Base-by-base conservation (phyloP, 2,113 vertebrate species). In the Zosterops lateralis region DNA sequence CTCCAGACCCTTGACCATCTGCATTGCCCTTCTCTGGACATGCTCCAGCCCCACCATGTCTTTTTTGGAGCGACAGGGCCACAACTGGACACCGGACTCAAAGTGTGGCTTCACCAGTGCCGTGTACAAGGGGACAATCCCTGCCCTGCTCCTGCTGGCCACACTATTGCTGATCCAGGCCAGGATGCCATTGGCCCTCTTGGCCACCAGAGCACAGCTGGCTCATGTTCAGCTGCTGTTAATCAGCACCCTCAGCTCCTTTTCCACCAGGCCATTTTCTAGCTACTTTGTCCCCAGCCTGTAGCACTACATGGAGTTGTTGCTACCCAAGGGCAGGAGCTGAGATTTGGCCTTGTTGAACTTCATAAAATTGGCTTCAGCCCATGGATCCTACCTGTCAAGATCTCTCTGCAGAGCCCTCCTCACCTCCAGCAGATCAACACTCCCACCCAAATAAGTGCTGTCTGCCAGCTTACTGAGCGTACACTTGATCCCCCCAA, bases 331-430 rank as follows among this genome's bases (percentile, higher is more conserved):
- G 20, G 3, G 28, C 16, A 51, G 51, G 29, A 66, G 6, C 12
- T 2, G 5, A 19, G 24, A 60, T 6, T 53, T 45, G 4, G 3
- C 38, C n/a, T 51, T 31, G 7, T 16, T 40, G 20, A 66, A 40
- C 10, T 4, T 78, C 29, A 45, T 8, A 4, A 3, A 13, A 2
- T 1, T 50, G 42, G 56, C 56, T 26, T 70, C 0, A 0, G 24
- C 28, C 24, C 28, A 57, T 12, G 0, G 4, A 65, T 40, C 32
- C 38, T 13, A 58, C 17, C 45, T 47, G 45, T 45, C 17, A 17
- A 60, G 58, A 18, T 26, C 7, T 45, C n/a, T 47, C n/a, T 60
- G 66, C 44, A 65, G 44, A 72, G 44, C 24, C 24, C 40, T 40
- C 44, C 60, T 44, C 8, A 11, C 44, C 13, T 65, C 44, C 51